These are phyloP conservation scores for Pterostichus madidus DNA, from an alignment of 2,888 invertebrate species.

Conservation along the genomic window DNA sequence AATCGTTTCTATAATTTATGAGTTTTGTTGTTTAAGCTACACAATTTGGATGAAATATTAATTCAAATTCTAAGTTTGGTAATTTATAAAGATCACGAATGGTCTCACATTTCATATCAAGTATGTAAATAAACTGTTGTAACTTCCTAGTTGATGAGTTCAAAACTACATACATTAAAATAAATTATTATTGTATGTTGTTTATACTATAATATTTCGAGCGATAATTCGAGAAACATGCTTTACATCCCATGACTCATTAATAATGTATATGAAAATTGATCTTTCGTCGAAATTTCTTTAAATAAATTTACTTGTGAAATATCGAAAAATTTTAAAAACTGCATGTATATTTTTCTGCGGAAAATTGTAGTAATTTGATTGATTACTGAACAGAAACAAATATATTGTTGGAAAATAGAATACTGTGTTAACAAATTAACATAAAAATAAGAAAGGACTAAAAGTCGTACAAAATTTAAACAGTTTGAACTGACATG, in stretches of 20 bases:
- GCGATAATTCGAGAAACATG: neutral
- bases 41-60: constrained; percentile 14
- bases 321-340: neutral
- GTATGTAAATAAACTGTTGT: constrained; percentile 16
- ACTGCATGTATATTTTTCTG: too few relatives aligned
- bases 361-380: too few relatives aligned
- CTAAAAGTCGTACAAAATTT: too few relatives aligned
- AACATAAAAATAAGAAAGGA: too few relatives aligned
- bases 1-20: too few relatives aligned
- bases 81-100: neutral
- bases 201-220: neutral
- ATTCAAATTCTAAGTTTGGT: constrained; percentile 11
- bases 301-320: neutral
- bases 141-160: neutral
- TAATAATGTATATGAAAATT: constrained; percentile 7
- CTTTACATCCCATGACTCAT: neutral
- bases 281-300: neutral
- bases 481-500: too few relatives aligned
- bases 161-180: constrained; percentile 27
- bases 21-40: neutral
- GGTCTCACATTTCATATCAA: neutral
- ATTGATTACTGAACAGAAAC: too few relatives aligned
- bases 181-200: constrained; percentile 9
- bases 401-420: too few relatives aligned
- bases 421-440: too few relatives aligned